Evolutionary conservation across 2,797 vertebrate species (phyloP), one percentile per base, ranked within the genome.

Genomic region (Micrastur ruficollis): DNA sequence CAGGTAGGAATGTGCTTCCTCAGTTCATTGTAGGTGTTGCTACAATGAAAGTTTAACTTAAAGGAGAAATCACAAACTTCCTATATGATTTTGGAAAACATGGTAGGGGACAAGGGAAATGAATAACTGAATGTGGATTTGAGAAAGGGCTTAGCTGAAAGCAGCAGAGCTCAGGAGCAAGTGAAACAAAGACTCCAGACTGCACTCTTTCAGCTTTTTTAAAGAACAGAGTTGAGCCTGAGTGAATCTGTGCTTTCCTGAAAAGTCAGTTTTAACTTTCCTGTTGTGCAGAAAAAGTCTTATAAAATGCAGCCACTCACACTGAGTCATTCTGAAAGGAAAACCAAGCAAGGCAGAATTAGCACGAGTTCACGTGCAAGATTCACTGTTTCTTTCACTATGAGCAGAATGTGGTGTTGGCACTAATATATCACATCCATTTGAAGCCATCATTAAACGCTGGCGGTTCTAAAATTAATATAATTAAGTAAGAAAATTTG

Each of bases 291-390:
- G 61, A 29, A 84, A 14, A 22, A 42, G 42, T 38, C 22, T 23
- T 74, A 3, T n/a, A 40, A 92, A 84, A 84, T n/a, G 32, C 44
- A 85, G 21, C 15, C 66, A 61, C 40, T 91, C 36, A 42, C 36
- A 38, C 3, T 9, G 50, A 86, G 27, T 49, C 18, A 56, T 73
- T 94, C 74, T 16, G 31, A 32, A 72, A 80, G 13, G 10, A 89
- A 90, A 95, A 36, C 5, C 49, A 19, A 72, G 27, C 27, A 34
- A 88, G 32, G 32, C 12, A 80, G 67, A 90, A 49, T 26, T 32
- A 63, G 20, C 31, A 31, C 0, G 2, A 55, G 12, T 9, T 70
- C 29, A 16, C 0, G 0, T 13, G n/a, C 23, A 83, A 61, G 19
- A 50, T 58, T 53, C 47, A 68, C 47, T 32, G 6, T 10, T 53